Conservation (phyloP, 2,113 vertebrate species). For the Dendrocopos noguchii region DNA sequence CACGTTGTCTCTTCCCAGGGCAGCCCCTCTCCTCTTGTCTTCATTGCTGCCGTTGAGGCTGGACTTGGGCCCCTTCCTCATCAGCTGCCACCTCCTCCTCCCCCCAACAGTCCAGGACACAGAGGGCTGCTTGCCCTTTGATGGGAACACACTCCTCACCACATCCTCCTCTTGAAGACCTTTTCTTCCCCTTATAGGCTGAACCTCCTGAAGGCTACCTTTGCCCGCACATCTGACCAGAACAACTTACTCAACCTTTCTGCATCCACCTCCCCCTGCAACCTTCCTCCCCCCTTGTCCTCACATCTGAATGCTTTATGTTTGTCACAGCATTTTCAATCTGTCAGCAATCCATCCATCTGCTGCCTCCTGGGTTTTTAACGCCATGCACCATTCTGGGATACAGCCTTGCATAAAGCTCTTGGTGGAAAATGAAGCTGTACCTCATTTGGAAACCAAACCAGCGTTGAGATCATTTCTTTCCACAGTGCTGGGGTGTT, state of each 20-base stretch:
- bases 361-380: slow-evolving; percentile 41
- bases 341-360: slow-evolving; percentile 61
- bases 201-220: neutral
- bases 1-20: neutral
- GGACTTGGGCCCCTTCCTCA: neutral
- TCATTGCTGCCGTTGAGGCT: neutral
- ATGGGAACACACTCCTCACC: rapidly evolving
- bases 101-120: rapidly evolving
- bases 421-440: slow-evolving; percentile 8
- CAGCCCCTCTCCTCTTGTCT: neutral
- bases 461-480: neutral
- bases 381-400: neutral
- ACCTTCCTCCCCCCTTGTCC: slow-evolving; percentile 26
- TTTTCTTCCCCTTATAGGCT: neutral
- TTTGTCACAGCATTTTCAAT: slow-evolving; percentile 46
- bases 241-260: slow-evolving; percentile 25
- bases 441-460: neutral
- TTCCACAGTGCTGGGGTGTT: slow-evolving; percentile 21
- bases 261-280: slow-evolving; percentile 8
- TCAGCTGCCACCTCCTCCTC: neutral
- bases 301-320: slow-evolving; percentile 8
- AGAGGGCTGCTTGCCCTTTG: neutral
- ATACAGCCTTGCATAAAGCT: slow-evolving; percentile 10
- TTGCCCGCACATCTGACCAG: neutral
- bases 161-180: neutral